Conservation (phyloP, 1,140 invertebrate genomes). For the Melanaphis sacchari region DNA sequence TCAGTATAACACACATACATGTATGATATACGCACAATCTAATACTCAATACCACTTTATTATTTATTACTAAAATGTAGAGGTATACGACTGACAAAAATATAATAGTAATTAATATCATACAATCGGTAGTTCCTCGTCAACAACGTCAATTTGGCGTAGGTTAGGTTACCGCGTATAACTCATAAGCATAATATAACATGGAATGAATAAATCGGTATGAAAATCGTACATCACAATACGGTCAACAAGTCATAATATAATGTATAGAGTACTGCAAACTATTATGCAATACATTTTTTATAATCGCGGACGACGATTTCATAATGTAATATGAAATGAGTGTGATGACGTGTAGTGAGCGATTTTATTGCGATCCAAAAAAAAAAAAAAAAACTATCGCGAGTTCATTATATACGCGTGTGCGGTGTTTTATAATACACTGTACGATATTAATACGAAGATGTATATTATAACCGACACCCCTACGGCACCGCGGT, state of each 20-base stretch:
- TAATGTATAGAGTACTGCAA: neutral
- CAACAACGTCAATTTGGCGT: too few relatives aligned
- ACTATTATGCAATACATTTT: neutral
- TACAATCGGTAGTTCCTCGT: neutral
- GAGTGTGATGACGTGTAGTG: neutral
- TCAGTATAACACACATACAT: too few relatives aligned
- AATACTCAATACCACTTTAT: too few relatives aligned
- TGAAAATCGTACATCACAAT: neutral
- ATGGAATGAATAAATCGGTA: neutral
- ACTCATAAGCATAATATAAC: too few relatives aligned
- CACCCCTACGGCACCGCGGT: neutral
- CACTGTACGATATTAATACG: conserved; percentile 2
- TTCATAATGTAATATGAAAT: neutral
- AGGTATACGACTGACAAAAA: too few relatives aligned
- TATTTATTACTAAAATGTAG: too few relatives aligned
- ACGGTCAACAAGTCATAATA: neutral
- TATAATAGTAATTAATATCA: neutral
- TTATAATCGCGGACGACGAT: neutral
- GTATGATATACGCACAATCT: too few relatives aligned
- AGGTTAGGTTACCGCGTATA: too few relatives aligned
- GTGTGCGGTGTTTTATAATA: neutral
- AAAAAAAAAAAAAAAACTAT: neutral
- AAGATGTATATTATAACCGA: neutral
- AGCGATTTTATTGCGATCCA: neutral
- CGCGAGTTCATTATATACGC: neutral